Percentiles rank a stretch among this genome's conserved stretches.
Evolutionary conservation across 1,140 invertebrate genomes (phyloP).

Genomic region (Drosophila obscura): DNA sequence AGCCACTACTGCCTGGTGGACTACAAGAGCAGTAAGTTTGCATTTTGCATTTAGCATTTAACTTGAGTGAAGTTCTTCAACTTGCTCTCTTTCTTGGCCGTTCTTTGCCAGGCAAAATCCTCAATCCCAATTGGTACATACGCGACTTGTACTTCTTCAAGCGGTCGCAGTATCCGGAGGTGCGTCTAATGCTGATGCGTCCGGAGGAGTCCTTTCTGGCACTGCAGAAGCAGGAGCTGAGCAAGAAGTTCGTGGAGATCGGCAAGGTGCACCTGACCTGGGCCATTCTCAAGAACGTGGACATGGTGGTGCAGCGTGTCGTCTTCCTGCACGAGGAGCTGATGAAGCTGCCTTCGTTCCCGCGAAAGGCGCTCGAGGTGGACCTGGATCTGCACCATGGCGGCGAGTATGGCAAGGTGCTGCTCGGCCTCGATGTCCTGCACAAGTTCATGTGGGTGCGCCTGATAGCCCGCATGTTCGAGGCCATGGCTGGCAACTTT

Average conservation of each 20-base stretch:
- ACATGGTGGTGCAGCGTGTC: constrained; percentile 97
- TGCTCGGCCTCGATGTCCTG: constrained; percentile 96
- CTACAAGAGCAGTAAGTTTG: constrained; percentile 96
- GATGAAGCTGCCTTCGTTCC: constrained; percentile 99
- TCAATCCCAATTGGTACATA: constrained; percentile 95
- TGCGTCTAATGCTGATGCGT: constrained; percentile 97
- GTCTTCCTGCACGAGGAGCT: constrained; percentile 99
- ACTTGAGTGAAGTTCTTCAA: accelerated
- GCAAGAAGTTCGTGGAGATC: constrained; percentile 98
- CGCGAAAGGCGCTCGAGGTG: constrained; percentile 97
- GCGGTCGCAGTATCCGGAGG: constrained; percentile 98
- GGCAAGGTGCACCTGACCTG: constrained; percentile 96
- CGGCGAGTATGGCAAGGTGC: constrained; percentile 95
- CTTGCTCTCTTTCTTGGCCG: not conserved
- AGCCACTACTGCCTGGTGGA: constrained; percentile 97
- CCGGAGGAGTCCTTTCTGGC: constrained; percentile 95
- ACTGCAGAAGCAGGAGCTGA: constrained; percentile 95
- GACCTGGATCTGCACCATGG: constrained; percentile 97
- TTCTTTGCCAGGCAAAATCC: constrained; percentile 62
- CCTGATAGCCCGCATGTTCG: constrained; percentile 98
- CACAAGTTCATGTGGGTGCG: constrained; percentile 99
- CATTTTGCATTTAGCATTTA: not conserved
- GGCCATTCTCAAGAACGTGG: constrained; percentile 95
- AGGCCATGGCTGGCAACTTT: constrained; percentile 99
- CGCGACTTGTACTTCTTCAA: constrained; percentile 99